phyloP scores from a whole-genome alignment of 2,113 vertebrate species.

The Coreoperca whiteheadi region DNA sequence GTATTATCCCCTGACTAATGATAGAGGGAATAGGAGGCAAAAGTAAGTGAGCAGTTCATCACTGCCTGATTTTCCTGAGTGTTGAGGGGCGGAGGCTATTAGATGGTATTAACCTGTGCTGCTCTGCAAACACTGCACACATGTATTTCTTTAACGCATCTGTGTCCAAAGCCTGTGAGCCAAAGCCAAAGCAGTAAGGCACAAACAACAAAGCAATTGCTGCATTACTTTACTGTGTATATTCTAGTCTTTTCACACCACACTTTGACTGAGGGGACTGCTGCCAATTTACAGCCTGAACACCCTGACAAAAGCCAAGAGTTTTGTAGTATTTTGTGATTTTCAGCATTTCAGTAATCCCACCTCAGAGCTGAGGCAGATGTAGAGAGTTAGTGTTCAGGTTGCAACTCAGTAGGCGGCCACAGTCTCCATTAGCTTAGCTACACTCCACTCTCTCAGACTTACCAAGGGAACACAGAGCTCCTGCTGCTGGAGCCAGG shows the following conservation, averaged over 20 bases:
- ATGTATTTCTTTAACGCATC: not conserved
- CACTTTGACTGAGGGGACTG: constrained; percentile 11
- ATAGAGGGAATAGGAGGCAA: constrained; percentile 32
- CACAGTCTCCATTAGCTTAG: constrained; percentile 51
- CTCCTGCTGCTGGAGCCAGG: constrained; percentile 58
- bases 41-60: constrained; percentile 56
- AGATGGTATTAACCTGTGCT: constrained; percentile 25
- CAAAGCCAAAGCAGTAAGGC: constrained; percentile 33
- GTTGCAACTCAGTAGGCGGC: constrained; percentile 48
- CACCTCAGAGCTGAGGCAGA: constrained; percentile 12
- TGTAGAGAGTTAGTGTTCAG: constrained; percentile 34
- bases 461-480: constrained; percentile 69
- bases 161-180: constrained; percentile 2
- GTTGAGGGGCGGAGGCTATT: constrained; percentile 25
- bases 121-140: not conserved
- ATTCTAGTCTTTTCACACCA: constrained; percentile 26
- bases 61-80: constrained; percentile 42
- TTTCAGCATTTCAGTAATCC: constrained; percentile 11
- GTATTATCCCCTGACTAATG: constrained; percentile 51
- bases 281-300: constrained; percentile 42
- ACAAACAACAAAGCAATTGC: not conserved
- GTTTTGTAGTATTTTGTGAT: not conserved
- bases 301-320: constrained; percentile 3
- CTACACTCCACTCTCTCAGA: constrained; percentile 60
- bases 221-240: not conserved